A percentile compares a stretch with the other conserved stretches of the same genome.
phyloP scores from a whole-genome alignment of 1,140 invertebrate species.

The Lepidurus apus region DNA sequence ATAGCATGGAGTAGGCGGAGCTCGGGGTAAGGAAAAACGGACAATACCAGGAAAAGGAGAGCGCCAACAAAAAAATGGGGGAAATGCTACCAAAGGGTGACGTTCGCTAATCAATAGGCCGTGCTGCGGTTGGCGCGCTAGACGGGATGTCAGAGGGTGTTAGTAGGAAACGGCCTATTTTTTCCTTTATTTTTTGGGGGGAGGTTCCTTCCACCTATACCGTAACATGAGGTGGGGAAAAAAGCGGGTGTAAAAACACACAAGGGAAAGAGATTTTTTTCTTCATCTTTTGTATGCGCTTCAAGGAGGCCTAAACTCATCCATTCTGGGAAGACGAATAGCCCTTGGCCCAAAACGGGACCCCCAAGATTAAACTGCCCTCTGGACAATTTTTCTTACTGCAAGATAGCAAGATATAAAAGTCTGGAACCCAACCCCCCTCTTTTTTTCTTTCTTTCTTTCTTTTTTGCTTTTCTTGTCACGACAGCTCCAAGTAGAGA shows the following conservation, averaged over 20 bases:
- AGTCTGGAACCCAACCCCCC: not conserved
- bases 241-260: not conserved
- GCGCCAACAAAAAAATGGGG: not conserved
- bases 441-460: not conserved
- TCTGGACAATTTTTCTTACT: not conserved
- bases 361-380: not conserved
- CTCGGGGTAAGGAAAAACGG: not conserved
- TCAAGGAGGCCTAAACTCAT: not conserved
- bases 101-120: conserved; percentile 14
- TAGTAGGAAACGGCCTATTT: conserved; percentile 6
- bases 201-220: not conserved
- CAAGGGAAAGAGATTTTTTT: not conserved
- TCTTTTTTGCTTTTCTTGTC: not conserved
- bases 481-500: not conserved
- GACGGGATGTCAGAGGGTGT: not conserved
- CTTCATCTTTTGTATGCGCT: not conserved
- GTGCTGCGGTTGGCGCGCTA: not conserved
- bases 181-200: not conserved
- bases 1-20: not conserved
- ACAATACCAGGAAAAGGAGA: not conserved
- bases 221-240: not conserved
- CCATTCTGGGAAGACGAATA: not conserved
- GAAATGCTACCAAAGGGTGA: not conserved
- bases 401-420: not conserved
- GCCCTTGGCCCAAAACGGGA: conserved; percentile 6